Evolutionary conservation across 2,113 vertebrate species (phyloP), one percentile per base, ranked within the genome.

Genomic region (Lonchura striata): DNA sequence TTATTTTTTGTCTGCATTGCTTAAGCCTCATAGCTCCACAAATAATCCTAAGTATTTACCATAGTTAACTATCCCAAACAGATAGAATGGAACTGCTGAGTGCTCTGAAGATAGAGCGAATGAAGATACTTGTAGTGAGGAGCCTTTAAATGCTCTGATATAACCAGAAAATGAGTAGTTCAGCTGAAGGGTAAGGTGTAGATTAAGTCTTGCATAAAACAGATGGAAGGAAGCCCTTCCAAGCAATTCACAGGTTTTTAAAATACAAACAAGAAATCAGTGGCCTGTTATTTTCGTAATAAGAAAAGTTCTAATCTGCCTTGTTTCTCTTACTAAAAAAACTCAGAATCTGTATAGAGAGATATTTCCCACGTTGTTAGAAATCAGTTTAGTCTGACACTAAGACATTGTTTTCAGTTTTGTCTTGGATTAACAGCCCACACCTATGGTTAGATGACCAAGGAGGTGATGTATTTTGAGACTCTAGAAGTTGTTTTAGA

Each of bases 391-490:
- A 52, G 41, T 56, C 69, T 53, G 54, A 44, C 46, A 28, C 18
- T 13, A 22, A n/a, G 33, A 8, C 3, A 16, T 0, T 27, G 18
- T 39, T 74, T 65, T 44, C 53, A 39, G 1, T 61, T 70, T 60
- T 82, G 37, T 47, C n/a, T 70, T 79, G 31, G 46, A 33, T 49
- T 31, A 70, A 30, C 19, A 74, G 27, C 21, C 17, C 30, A 7
- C 1, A 7, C 7, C 30, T 31, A 3, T 2, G 20, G 54, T 35
- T 27, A 41, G 37, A 24, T 1, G 4, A 39, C 27, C 37, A 35
- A 52, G 14, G 14, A 1, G 8, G 5, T 52, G n/a, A 31, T 24
- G 3, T 13, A 39, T 35, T 74, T 60, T 70, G 47, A 69, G 49
- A 72, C 17, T 9, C 31, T 17, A 25, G 27, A 15, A 66, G 11